A percentile compares a stretch with the other conserved stretches of the same genome.
Conservation (phyloP, 2,113 vertebrate genomes). For the Illadopsis cleaveri region DNA sequence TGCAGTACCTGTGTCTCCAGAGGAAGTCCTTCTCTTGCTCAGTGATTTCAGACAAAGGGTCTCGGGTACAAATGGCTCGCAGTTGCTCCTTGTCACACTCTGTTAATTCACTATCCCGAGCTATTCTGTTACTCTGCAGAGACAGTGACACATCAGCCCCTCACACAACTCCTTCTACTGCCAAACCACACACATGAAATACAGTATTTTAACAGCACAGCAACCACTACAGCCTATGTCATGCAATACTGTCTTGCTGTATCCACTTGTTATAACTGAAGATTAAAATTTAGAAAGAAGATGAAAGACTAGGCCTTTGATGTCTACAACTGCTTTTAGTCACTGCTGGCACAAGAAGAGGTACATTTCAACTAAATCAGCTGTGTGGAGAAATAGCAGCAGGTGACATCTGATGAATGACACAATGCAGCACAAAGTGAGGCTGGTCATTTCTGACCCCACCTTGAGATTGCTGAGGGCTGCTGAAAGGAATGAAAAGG, state of each 20-base stretch:
- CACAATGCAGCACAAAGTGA: background rate
- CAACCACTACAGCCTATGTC: background rate
- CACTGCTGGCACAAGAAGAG: background rate
- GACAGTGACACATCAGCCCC: background rate
- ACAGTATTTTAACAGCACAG: background rate
- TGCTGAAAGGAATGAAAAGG: background rate
- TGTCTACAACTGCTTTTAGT: background rate
- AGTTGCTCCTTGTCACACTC: constrained; percentile 93
- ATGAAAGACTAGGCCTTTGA: background rate
- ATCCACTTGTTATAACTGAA: background rate
- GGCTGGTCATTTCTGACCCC: background rate
- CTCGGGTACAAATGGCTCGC: constrained; percentile 89
- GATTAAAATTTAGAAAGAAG: background rate
- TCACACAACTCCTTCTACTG: background rate
- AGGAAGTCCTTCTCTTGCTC: constrained; percentile 99
- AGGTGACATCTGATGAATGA: background rate
- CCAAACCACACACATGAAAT: background rate
- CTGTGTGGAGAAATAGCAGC: background rate
- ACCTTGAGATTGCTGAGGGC: background rate
- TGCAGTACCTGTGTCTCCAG: constrained; percentile 91
- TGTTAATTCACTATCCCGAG: constrained; percentile 91
- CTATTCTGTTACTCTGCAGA: constrained; percentile 89
- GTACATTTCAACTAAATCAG: background rate
- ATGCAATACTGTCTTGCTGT: background rate
- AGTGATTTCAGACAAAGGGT: constrained; percentile 98